Conservation (phyloP, 2,888 invertebrate genomes). For the Mongoloraphidia duomilia region DNA sequence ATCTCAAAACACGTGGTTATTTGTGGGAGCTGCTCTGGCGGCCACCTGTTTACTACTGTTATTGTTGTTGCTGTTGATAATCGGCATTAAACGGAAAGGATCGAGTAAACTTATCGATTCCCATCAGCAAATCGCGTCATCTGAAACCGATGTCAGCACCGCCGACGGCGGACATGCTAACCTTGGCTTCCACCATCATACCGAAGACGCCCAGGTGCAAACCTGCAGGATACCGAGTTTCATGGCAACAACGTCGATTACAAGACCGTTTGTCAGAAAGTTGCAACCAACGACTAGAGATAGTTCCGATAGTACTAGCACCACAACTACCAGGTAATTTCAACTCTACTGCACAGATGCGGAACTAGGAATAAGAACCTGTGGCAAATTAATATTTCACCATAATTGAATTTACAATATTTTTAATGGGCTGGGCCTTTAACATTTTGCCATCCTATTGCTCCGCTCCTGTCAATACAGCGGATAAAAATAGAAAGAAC, state of each 20-base stretch:
- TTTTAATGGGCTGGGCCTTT: too few relatives aligned
- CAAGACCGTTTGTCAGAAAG: background rate
- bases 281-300: too few relatives aligned
- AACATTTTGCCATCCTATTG: too few relatives aligned
- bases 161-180: background rate
- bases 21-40: constrained; percentile 45
- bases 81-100: constrained; percentile 24
- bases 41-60: constrained; percentile 43
- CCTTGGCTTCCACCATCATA: background rate
- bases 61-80: constrained; percentile 36
- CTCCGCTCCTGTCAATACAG: too few relatives aligned
- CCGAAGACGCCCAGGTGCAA: constrained; percentile 5
- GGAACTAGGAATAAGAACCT: too few relatives aligned
- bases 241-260: background rate
- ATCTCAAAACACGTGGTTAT: constrained; percentile 43
- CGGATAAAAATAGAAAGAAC: too few relatives aligned
- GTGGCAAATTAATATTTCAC: too few relatives aligned
- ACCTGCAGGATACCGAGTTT: background rate
- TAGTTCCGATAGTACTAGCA: too few relatives aligned
- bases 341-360: too few relatives aligned
- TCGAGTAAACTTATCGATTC: constrained; percentile 1
- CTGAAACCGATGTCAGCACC: background rate
- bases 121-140: background rate
- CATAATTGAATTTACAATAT: too few relatives aligned
- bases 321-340: too few relatives aligned